phyloP scores from a whole-genome alignment of 2,113 vertebrate genomes.

The Neofelis nebulosa region DNA sequence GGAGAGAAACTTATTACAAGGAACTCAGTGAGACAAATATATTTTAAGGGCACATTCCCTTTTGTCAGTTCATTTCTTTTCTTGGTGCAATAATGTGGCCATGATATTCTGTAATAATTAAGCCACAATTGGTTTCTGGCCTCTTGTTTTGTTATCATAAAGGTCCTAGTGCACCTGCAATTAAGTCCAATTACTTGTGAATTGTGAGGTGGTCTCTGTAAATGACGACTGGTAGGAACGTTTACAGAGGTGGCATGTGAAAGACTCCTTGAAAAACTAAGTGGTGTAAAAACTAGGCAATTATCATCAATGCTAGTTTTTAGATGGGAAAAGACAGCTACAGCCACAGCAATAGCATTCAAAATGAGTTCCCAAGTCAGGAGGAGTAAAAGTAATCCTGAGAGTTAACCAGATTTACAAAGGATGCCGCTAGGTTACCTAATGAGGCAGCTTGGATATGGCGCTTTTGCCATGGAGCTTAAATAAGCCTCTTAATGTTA shows the following conservation, averaged over 20 bases:
- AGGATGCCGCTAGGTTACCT: not conserved
- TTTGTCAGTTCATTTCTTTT: not conserved
- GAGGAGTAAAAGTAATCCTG: constrained; percentile 18
- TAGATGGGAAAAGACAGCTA: constrained; percentile 66
- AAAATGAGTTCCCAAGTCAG: constrained; percentile 44
- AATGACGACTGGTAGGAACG: constrained; percentile 39
- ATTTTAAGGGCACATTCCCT: not conserved
- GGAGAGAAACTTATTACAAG: not conserved
- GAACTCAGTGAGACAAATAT: not conserved
- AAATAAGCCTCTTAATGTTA: not conserved
- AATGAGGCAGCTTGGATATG: not conserved
- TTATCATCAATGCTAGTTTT: constrained; percentile 72
- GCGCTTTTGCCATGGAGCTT: not conserved
- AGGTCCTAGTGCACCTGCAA: constrained; percentile 39
- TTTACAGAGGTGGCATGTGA: constrained; percentile 33
- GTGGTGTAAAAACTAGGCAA: constrained; percentile 56
- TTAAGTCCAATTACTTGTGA: constrained; percentile 70
- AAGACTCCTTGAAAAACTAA: constrained; percentile 59
- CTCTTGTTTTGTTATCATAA: constrained; percentile 47
- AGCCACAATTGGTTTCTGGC: constrained; percentile 10
- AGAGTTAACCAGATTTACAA: constrained; percentile 53
- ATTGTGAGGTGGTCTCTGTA: constrained; percentile 14
- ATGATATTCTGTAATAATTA: constrained; percentile 21
- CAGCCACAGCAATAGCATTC: constrained; percentile 19
- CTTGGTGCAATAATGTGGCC: not conserved